Evolutionary conservation across 2,888 invertebrate species (phyloP), one percentile per base, ranked within the genome.

Genomic region (Amaurobius ferox): DNA sequence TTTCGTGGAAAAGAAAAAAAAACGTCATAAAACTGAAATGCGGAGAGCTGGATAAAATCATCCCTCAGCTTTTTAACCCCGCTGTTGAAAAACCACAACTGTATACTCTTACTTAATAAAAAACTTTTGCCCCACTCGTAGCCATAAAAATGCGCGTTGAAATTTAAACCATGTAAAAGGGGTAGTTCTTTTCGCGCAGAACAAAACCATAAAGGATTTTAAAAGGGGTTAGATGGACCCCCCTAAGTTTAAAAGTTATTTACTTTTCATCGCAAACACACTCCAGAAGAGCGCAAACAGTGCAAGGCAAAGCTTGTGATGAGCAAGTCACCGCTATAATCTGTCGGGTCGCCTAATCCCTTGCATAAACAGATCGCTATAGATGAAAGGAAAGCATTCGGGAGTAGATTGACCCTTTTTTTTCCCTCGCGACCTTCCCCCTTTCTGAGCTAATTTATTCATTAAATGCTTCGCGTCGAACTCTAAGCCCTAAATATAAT

Each of bases 151-250:
- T n/a, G n/a, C 19, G 68, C 66, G 32, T 79, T 70, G 62, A 83
- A 83, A 35, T 72, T 48, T 71, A 77, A 71, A 77, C 71, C 62
- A 26, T 68, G 74, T 74, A 83, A 74, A 83, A 83, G 72, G 74
- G 83, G 83, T 77, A 83, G 44, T 44, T 61, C 80, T 26, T 35
- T 74, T 79, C 67, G 19, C 13, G 9, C 39, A 71, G 64, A n/a
- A 64, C 83, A 48, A 77, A 55, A 55, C 39, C 83, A 83, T 77
- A 83, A 83, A 83, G 77, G 83, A 83, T 77, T 83, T 83, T 77
- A 77, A 73, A 77, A 72, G 81, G 39, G 77, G 76, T 28, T 26
- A 28, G 55, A 48, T 23, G 71, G 67, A 64, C 19, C 7, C 6
- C 70, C 66, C 70, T 55, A 35, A 72, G 68, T 71, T 71, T 55